Evolutionary conservation across 2,888 invertebrate genomes (phyloP), one percentile per base, ranked within the genome.

Genomic region (Dexiosoma caninum): DNA sequence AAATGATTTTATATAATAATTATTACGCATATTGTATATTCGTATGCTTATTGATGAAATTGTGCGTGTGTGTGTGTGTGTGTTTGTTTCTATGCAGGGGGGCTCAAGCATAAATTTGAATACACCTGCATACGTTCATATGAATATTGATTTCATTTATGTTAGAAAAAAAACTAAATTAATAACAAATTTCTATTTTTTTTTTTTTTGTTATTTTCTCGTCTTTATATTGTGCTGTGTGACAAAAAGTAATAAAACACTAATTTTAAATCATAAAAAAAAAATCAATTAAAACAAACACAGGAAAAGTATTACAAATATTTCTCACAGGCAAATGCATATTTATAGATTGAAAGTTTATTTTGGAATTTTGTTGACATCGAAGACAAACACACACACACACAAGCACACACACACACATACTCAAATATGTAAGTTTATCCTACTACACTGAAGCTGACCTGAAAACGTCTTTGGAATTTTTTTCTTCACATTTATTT

Each of bases 331-430:
- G 59, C 51, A 66, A 66, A 66, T 66, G 37, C 37, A 57, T 67
- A 51, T 75, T 75, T 75, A 49, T 66, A 66, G 57, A 66, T 74
- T 59, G 57, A 14, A 51, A 16, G 37, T 59, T 59, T 57, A 57
- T 44, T 57, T 12, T 27, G 8, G 55, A 14, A 44, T 44, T 49
- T 14, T 23, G 37, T 44, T 21, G 2, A 66, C 27, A 30, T 14
- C 14, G 1, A 51, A n/a, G 9, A 46, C 7, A 21, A 8, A 21
- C 44, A 51, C 14, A 40, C n/a, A 12, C 40, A 49, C 10, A 12
- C 14, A 51, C n/a, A 19, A 23, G 35, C 10, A 16, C 3, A 27
- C 9, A 42, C 42, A 30, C 44, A 10, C 59, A 40, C 37, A 32
- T 6, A 27, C 27, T 27, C 27, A 27, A 3, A 27, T 6, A 27